Evolutionary conservation across 1,140 invertebrate genomes (phyloP), one percentile per base, ranked within the genome.

Genomic region (Drosophila obscura): DNA sequence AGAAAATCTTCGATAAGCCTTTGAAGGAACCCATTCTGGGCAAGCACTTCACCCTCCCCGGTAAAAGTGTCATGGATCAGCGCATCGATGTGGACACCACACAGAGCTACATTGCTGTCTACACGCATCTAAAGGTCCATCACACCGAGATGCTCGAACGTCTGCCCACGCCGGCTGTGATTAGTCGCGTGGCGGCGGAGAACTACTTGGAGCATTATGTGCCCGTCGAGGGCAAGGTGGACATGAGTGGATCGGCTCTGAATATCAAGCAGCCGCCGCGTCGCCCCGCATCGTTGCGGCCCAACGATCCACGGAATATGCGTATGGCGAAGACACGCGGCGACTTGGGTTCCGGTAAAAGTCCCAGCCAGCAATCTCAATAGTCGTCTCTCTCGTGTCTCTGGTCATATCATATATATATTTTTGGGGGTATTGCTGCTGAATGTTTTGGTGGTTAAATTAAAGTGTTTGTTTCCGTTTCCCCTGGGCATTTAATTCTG

Each of bases 101-200:
- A 9, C 79, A 94, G 26, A 83, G 90, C 24, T 92, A 94, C 92
- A 94, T 94, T 76, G 94, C 94, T 35, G 92, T 94, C 43, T 94
- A 94, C 78, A 80, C 91, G 28, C 93, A 94, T 87, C 90, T 94
- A 52, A 92, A 92, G 75, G 92, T 93, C 52, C 91, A 93, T 68
- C 88, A 92, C 13, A 92, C 93, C 5, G 77, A 90, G 62, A 79
- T 92, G 62, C 90, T 94, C 48, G 91, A 92, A 41, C 79, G 91
- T 19, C 92, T 93, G 52, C 83, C 91, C 43, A 93, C 93, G 65
- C 93, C 93, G 1, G 81, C 91, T 45, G 75, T 92, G 15, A 92
- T 93, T 73, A 85, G 84, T 16, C 81, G 85, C 11, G 90, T 92
- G 7, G 62, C 59, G 6, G 52, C 65, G 4, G 84, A 91, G 45